Base-by-base conservation (phyloP, 2,797 vertebrate genomes). In the Melanotaenia trifasciata region DNA sequence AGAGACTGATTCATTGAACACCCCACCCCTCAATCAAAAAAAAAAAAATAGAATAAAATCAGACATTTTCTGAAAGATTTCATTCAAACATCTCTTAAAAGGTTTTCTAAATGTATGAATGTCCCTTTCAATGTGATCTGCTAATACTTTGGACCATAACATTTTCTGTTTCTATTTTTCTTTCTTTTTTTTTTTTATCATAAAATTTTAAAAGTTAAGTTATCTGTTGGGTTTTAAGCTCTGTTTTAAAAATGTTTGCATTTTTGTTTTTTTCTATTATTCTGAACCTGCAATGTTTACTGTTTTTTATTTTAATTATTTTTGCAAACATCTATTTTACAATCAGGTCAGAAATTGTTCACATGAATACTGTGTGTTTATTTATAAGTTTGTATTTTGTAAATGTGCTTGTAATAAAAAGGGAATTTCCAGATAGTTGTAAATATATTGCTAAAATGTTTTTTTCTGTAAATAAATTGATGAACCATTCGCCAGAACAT, bases 1-100 rank as follows among this genome's bases (percentile, higher is more conserved):
- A 97, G 92, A 96, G 96, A 74, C 93, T 98, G 35, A 88, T 97
- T 12, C 85, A 86, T 38, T 94, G 82, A 91, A 10, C 22, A 51
- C 30, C 30, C 30, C 30, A 30, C 30, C 30, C 5, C 30, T 30
- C 30, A 30, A 30, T 30, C 4, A 30, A 30, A 30, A 30, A 26
- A 5, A 5, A 14, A 13, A 35, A 13, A 4, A 45, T 3, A 6
- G 22, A 45, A 54, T 9, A 5, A 5, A 24, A 3, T 5, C 1
- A 0, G 38, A 18, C 14, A 4, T 45, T 20, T 47, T 33, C 43
- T 84, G 54, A 83, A 79, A 59, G 26, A 72, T 2, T n/a, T 38
- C 53, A 67, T 82, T 78, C 8, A 72, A 60, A 43, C 7, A 18
- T 33, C 35, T 28, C 68, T 66, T 59, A 20, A 63, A 71, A 68